A percentile compares a stretch with the other conserved stretches of the same genome.
phyloP scores from a whole-genome alignment of 2,888 invertebrate genomes.

The Trissolcus japonicus region DNA sequence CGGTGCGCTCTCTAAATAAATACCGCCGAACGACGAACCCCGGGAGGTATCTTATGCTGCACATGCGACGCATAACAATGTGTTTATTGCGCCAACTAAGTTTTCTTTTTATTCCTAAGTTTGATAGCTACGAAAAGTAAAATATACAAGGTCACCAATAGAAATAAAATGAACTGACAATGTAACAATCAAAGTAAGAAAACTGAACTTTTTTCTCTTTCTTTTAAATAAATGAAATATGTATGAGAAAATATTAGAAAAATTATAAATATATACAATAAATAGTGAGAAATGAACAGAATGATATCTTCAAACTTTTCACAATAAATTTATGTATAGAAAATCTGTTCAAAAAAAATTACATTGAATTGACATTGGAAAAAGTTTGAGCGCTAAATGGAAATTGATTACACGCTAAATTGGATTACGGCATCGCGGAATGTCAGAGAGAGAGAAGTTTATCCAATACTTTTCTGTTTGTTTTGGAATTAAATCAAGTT shows the following conservation, averaged over 20 bases:
- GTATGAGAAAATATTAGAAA: no score
- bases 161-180: no score
- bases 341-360: conserved; percentile 3
- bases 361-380: not conserved
- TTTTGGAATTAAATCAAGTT: no score
- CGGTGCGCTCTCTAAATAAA: conserved; percentile 42
- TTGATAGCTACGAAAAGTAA: no score
- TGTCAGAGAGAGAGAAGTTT: conserved; percentile 18
- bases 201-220: no score
- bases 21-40: conserved; percentile 35
- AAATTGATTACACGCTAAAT: conserved; percentile 9
- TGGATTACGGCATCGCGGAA: conserved; percentile 6
- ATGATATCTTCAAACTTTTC: no score
- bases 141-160: no score
- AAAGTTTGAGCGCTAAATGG: no score
- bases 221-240: no score
- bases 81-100: conserved; percentile 33
- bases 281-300: no score
- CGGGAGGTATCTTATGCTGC: conserved; percentile 29
- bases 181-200: no score
- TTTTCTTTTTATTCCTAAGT: not conserved
- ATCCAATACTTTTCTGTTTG: conserved; percentile 36
- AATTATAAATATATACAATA: no score
- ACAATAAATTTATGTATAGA: not conserved
- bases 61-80: conserved; percentile 47